A percentile compares a stretch with the other conserved stretches of the same genome.
These are phyloP conservation scores for Actinia tenebrosa DNA, from an alignment of 64 coral and sea anemone genomes.

Conservation along the genomic window DNA sequence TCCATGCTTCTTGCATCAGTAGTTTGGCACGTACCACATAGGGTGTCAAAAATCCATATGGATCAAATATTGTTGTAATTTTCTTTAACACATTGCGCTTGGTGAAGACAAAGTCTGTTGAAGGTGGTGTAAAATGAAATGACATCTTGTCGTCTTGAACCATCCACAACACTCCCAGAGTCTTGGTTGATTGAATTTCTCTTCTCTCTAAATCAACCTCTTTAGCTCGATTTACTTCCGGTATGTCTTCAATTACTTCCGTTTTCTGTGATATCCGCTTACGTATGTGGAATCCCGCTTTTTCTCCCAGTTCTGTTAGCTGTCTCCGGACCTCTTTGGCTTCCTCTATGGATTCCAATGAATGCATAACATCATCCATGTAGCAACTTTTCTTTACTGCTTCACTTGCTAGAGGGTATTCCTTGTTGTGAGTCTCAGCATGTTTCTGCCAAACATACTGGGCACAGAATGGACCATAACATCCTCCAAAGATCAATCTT, in stretches of 20 bases:
- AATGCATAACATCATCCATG: slow-evolving; percentile 54
- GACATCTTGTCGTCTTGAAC: slow-evolving; percentile 31
- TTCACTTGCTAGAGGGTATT: slow-evolving; percentile 45
- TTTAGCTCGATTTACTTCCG: slow-evolving; percentile 28
- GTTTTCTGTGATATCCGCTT: slow-evolving; percentile 60
- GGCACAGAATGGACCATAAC: slow-evolving; percentile 77
- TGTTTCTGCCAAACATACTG: slow-evolving; percentile 80
- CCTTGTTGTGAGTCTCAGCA: slow-evolving; percentile 29
- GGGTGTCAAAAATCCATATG: slow-evolving; percentile 49
- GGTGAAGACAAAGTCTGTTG: slow-evolving; percentile 43
- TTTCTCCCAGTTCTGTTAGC: slow-evolving; percentile 41
- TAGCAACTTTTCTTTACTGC: slow-evolving; percentile 49
- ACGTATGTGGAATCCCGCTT: slow-evolving; percentile 51
- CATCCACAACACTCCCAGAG: slow-evolving; percentile 34
- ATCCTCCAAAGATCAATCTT: slow-evolving; percentile 66
- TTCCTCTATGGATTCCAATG: slow-evolving; percentile 22
- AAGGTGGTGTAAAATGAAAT: slow-evolving; percentile 33
- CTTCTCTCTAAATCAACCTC: slow-evolving; percentile 55
- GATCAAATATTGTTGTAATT: slow-evolving; percentile 46
- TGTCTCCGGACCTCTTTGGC: slow-evolving; percentile 31
- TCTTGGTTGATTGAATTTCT: slow-evolving; percentile 58
- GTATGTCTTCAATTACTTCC: slow-evolving; percentile 40
- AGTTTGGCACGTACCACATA: slow-evolving; percentile 39
- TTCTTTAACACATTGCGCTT: slow-evolving; percentile 61
- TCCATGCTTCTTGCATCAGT: slow-evolving; percentile 50